Conservation (phyloP, 2,113 vertebrate genomes). For the Tragulus kanchil region DNA sequence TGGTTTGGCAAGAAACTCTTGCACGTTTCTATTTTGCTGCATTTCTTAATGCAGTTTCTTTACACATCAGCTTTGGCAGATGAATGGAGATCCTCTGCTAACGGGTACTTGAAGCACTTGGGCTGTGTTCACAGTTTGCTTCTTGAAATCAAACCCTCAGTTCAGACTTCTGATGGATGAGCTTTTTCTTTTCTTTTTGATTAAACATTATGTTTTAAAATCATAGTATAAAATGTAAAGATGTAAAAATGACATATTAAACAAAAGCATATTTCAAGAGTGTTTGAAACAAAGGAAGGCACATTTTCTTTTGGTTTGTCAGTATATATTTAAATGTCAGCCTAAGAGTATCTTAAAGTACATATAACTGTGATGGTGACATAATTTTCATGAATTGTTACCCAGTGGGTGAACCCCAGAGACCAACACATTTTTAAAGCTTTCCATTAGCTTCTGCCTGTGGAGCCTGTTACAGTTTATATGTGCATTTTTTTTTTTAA, state of each 20-base stretch:
- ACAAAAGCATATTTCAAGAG: conserved; percentile 36
- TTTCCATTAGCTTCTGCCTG: background rate
- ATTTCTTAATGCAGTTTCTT: conserved; percentile 58
- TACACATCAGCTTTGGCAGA: conserved; percentile 40
- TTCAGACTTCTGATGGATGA: background rate
- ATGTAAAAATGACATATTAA: conserved; percentile 28
- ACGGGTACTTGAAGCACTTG: background rate
- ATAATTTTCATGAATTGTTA: background rate
- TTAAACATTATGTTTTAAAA: conserved; percentile 56
- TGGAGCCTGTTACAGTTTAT: background rate
- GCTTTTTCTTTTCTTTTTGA: background rate
- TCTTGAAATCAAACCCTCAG: conserved; percentile 29
- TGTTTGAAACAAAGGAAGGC: conserved; percentile 45
- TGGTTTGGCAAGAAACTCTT: background rate
- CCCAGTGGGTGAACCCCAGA: background rate
- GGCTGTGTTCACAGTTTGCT: background rate
- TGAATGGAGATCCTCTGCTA: background rate
- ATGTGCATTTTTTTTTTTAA: background rate
- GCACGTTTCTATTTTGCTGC: background rate
- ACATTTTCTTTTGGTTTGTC: conserved; percentile 30
- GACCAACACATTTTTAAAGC: background rate
- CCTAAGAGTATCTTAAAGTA: conserved; percentile 18
- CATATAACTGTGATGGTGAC: background rate
- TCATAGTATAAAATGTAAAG: conserved; percentile 6
- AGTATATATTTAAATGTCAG: conserved; percentile 4